Percentiles rank a stretch among this genome's conserved stretches.
These are phyloP conservation scores for Gopherus evgoodei DNA, from an alignment of 2,113 vertebrate species.

Conservation along the genomic window DNA sequence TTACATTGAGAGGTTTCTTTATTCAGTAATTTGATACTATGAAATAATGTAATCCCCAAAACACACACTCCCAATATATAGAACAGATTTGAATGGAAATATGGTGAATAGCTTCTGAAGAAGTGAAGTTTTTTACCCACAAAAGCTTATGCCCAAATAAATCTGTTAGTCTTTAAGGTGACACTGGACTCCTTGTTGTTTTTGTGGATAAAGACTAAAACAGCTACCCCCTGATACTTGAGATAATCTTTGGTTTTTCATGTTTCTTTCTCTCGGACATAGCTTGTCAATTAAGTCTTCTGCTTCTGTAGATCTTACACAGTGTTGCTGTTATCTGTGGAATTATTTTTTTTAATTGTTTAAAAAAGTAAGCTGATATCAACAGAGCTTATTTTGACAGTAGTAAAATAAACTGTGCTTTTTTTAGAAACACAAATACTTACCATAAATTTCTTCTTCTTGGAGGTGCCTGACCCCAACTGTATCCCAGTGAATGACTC, in stretches of 20 bases:
- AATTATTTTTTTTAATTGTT: conserved; percentile 47
- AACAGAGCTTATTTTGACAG: conserved; percentile 9
- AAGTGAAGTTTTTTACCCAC: no score
- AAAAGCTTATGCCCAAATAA: no score
- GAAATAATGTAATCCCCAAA: conserved; percentile 61
- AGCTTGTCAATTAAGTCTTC: conserved; percentile 64
- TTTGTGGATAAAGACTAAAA: no score
- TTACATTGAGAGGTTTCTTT: conserved; percentile 66
- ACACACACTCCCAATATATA: conserved; percentile 33
- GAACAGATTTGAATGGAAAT: conserved; percentile 58
- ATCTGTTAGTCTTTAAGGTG: no score
- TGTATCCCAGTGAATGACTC: conserved; percentile 60
- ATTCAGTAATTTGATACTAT: conserved; percentile 73
- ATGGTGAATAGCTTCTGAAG: background rate
- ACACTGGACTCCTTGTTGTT: no score
- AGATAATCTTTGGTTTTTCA: conserved; percentile 44
- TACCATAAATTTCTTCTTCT: conserved; percentile 47
- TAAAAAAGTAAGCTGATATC: conserved; percentile 36
- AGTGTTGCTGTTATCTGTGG: conserved; percentile 37
- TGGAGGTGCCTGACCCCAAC: conserved; percentile 54
- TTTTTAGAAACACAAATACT: conserved; percentile 55
- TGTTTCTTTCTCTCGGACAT: conserved; percentile 58
- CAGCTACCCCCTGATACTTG: no score
- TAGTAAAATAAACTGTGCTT: conserved; percentile 1
- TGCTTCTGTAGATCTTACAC: background rate